These are phyloP conservation scores for Lepidurus packardi DNA, from an alignment of 1,140 invertebrate genomes.

Conservation along the genomic window DNA sequence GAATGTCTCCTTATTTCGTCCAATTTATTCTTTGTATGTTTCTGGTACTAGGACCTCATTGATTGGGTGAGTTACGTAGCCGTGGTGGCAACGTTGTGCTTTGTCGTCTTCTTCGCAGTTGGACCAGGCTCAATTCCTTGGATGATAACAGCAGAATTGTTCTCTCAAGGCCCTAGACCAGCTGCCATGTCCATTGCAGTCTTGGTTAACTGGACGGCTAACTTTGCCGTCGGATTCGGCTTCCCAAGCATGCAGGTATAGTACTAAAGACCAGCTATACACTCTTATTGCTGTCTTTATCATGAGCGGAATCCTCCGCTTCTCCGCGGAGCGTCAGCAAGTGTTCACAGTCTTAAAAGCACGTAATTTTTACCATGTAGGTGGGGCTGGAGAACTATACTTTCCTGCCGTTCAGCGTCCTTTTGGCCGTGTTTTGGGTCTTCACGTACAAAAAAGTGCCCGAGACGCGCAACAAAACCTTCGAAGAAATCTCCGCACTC, in stretches of 20 bases:
- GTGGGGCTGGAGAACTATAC: slow-evolving; percentile 84
- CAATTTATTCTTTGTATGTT: not conserved
- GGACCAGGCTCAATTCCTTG: slow-evolving; percentile 96
- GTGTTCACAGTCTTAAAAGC: not conserved
- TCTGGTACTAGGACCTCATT: slow-evolving; percentile 79
- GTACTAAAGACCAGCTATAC: not conserved
- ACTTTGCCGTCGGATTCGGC: slow-evolving; percentile 92
- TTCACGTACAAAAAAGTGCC: slow-evolving; percentile 97
- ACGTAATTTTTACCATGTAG: slow-evolving; percentile 54
- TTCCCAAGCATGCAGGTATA: slow-evolving; percentile 55
- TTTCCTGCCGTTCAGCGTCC: slow-evolving; percentile 94
- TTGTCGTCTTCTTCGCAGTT: slow-evolving; percentile 95
- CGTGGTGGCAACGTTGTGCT: slow-evolving; percentile 85
- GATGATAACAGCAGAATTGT: slow-evolving; percentile 98
- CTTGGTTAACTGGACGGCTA: slow-evolving; percentile 96
- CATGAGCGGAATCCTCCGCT: not conserved
- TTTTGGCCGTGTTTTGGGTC: slow-evolving; percentile 92
- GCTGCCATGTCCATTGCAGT: slow-evolving; percentile 97
- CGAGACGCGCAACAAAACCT: slow-evolving; percentile 97
- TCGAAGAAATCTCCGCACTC: slow-evolving; percentile 90
- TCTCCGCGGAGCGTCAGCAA: not conserved
- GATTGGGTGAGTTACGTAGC: slow-evolving; percentile 95
- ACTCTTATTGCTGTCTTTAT: not conserved
- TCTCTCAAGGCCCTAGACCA: slow-evolving; percentile 91
- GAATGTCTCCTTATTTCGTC: too few relatives aligned